Base-by-base conservation (phyloP, 2,888 invertebrate species). In the Polylopha cassiicola region DNA sequence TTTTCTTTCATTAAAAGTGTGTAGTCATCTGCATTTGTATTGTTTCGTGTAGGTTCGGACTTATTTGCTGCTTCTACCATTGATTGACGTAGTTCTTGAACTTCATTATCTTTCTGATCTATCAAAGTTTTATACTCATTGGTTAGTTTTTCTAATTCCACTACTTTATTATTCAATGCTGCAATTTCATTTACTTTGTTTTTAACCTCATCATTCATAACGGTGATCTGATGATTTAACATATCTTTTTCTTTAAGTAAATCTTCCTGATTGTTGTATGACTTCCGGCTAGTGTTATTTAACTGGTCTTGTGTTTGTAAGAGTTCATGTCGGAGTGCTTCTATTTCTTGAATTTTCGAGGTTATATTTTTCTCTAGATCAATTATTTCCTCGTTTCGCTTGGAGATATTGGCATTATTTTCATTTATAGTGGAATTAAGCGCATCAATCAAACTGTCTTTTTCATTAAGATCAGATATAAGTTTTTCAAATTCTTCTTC, bases 401-500 rank as follows among this genome's bases (percentile, higher is more conserved):
- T n/a, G n/a, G n/a, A n/a, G n/a, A n/a, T n/a, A n/a, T n/a, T 64
- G 1, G 36, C 27, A 6, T 72, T 70, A 44, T 68, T 68, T 43
- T 69, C 59, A 13, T 46, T 43, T 2, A 73, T 47, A 6, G 68
- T 69, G 5, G 42, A 29, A 47, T 80, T 77, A 3, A 81, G 58
- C 3, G 50, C 51, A 44, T 78, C 70, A 33, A 81, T 78, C 6
- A 75, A 43, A n/a, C 56, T 55, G 50, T 80, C 75, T 47, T 87
- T 77, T 51, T 86, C 86, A 23, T 73, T 73, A 2, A 85, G 70
- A 16, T 75, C 73, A 3, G 65, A 50, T 22, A 72, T 58, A 4
- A 86, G 41, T 30, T 70, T 72, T 2, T 66, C 67, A 38, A 87
- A 66, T 46, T 82, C 80, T 49, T 72, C 65, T 48, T 87, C 85